A percentile compares a stretch with the other conserved stretches of the same genome.
phyloP scores from a whole-genome alignment of 2,797 vertebrate species.

The Chanos chanos region DNA sequence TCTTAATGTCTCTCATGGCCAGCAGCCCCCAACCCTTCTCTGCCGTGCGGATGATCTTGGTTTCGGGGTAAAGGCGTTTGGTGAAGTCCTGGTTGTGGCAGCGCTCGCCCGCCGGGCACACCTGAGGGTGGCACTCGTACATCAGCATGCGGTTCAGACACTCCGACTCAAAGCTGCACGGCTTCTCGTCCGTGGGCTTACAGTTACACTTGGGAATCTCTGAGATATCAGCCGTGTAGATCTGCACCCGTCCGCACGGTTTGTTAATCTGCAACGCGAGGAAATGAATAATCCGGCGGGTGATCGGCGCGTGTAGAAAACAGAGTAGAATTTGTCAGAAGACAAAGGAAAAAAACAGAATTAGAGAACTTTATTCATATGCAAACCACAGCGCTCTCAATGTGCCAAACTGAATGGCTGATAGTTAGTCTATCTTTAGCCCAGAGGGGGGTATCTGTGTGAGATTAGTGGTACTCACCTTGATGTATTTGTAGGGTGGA shows the following conservation, averaged over 20 bases:
- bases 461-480: slow-evolving; percentile 78
- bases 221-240: slow-evolving; percentile 89
- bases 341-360: no score
- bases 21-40: slow-evolving; percentile 97
- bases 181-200: slow-evolving; percentile 85
- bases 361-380: no score
- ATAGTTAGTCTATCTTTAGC: no score
- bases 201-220: slow-evolving; percentile 99
- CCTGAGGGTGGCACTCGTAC: slow-evolving; percentile 96
- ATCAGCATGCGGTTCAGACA: slow-evolving; percentile 97
- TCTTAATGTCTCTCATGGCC: slow-evolving; percentile 88
- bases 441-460: no score
- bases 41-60: slow-evolving; percentile 90
- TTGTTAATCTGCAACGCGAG: slow-evolving; percentile 89
- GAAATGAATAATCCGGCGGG: no score
- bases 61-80: slow-evolving; percentile 93
- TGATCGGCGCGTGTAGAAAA: no score
- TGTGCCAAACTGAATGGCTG: no score
- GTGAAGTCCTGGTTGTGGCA: slow-evolving; percentile 98
- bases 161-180: slow-evolving; percentile 92
- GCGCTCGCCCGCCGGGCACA: slow-evolving; percentile 83
- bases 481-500: slow-evolving; percentile 93
- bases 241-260: slow-evolving; percentile 89
- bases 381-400: neutral
- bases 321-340: no score